Percentiles rank a stretch among this genome's conserved stretches.
These are phyloP conservation scores for Echinarachnius parma DNA, from an alignment of 53 echinoderm and acorn worm species.

Conservation along the genomic window DNA sequence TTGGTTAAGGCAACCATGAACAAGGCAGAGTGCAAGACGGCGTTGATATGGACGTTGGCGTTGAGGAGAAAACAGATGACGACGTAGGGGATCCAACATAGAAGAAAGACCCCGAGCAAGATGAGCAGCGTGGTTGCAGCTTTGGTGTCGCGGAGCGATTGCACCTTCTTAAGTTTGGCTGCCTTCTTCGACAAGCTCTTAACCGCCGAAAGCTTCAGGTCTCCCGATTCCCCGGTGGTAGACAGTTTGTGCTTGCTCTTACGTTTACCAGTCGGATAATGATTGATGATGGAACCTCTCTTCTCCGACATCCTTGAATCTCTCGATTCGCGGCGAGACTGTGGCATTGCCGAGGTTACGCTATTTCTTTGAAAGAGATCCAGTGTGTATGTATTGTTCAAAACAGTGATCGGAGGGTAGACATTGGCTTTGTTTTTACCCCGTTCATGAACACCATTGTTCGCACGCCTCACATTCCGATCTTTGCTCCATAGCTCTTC, in stretches of 20 bases:
- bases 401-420: too few relatives aligned
- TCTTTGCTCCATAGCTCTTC: too few relatives aligned
- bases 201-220: not conserved
- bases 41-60: not conserved
- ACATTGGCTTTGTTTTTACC: too few relatives aligned
- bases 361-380: too few relatives aligned
- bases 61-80: conserved; percentile 14
- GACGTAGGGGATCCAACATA: conserved; percentile 54
- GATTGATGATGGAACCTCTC: too few relatives aligned
- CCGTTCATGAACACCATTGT: too few relatives aligned
- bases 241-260: conserved; percentile 7
- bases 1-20: conserved; percentile 40
- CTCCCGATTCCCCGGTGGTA: conserved; percentile 20
- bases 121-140: conserved; percentile 41
- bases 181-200: conserved; percentile 11
- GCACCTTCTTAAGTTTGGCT: conserved; percentile 13
- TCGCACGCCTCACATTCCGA: too few relatives aligned
- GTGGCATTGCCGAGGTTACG: not conserved
- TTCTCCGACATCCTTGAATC: too few relatives aligned
- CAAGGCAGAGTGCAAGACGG: conserved; percentile 8
- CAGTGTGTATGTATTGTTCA: too few relatives aligned
- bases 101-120: conserved; percentile 24
- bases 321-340: not conserved
- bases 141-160: conserved; percentile 32
- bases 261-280: too few relatives aligned